Evolutionary conservation across 2,797 vertebrate species (phyloP), one percentile per base, ranked within the genome.

Genomic region (Myotis myotis): DNA sequence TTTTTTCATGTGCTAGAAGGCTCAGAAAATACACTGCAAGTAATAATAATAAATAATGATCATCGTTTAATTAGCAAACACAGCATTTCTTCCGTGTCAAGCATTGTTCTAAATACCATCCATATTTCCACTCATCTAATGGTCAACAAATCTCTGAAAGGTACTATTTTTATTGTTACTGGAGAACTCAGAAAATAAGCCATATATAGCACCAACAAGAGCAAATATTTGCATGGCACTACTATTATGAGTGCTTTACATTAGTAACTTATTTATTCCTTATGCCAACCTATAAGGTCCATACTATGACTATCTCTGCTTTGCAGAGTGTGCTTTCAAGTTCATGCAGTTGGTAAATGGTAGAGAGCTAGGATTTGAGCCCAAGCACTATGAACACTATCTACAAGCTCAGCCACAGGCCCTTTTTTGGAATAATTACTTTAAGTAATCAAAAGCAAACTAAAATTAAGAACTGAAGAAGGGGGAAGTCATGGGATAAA

Each of bases 181-280:
- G 57, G 44, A 68, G 47, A 93, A 47, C 23, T 93, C 68, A 88
- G 78, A 85, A 95, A 92, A 87, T 68, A 71, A 92, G 25, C 33
- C 66, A 41, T 33, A 75, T 6, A 33, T 60, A 80, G 75, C 16
- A 83, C 4, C 20, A 33, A 7, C 20, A 80, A 66, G 85, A 91
- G 28, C 10, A 84, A 87, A 47, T 53, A 60, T 71, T 87, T 87
- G 44, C 19, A 60, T 30, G 47, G 25, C 17, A 70, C 22, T 38
- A 66, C 33, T 25, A 22, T 75, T 72, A 88, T 55, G 41, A 87
- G 36, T 41, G 6, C 28, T 55, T 55, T 71, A 62, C 12, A 49
- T 62, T 44, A 72, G 53, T 71, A 89, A 55, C 15, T 84, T 5
- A 30, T 94, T 91, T 82, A 80, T 68, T 83, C 25, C 44, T 62